Base-by-base conservation (phyloP, 2,113 vertebrate genomes). In the Pygoscelis adeliae region DNA sequence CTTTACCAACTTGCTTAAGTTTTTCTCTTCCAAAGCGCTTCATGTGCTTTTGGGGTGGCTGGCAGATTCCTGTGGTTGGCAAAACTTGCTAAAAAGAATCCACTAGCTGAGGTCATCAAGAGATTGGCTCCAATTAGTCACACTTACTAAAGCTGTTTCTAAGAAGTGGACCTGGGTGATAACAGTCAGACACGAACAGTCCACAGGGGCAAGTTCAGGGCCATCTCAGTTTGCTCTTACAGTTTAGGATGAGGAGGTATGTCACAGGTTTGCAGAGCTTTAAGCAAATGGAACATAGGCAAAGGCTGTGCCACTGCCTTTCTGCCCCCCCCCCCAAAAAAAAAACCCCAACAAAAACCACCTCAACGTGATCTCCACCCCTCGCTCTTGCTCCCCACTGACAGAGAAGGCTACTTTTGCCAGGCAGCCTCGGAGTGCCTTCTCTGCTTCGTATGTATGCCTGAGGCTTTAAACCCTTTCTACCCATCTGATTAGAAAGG, bases 391-490 rank as follows among this genome's bases (percentile, higher is more conserved):
- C 22, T 89, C 38, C 15, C 23, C 52, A 22, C 27, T 71, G 77
- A 46, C 49, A 53, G 71, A 66, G 29, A 58, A 78, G 67, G 23
- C 27, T 42, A 18, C 61, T 73, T 74, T 46, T 84, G 69, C 58
- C 89, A 87, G 83, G 30, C 56, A 83, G 52, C 70, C 61, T 82
- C 8, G 0, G 47, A 89, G 19, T 19, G 44, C 62, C 73, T 93
- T 79, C 81, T 85, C 65, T 0, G 1, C 56, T 87, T 61, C 15
- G 0, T 34, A n/a, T 12, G 34, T 26, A 12, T 8, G 73, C 83
- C 95, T 42, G 23, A 83, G 94, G 90, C 95, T 89, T 88, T 65
- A 71, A 92, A 52, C 36, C 32, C 62, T 62, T 55, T 87, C 91
- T 77, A 17, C 70, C 34, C 77, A 42, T 66, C 36, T 89, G 56